phyloP scores from a whole-genome alignment of 2,888 invertebrate species.

The Eupsilia transversa region DNA sequence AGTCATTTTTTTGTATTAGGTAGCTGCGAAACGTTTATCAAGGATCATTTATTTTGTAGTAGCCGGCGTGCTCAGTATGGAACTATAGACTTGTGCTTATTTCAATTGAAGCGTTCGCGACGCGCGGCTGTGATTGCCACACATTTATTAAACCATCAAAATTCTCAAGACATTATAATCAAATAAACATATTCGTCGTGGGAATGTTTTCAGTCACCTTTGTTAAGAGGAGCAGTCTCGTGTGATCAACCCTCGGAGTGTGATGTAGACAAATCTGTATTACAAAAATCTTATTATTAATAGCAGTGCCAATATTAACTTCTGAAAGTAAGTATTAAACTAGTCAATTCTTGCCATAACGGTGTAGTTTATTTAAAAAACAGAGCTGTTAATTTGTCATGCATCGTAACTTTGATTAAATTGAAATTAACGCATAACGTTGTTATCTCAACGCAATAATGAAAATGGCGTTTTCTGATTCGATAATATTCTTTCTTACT shows the following conservation, averaged over 20 bases:
- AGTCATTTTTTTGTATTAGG: constrained; percentile 62
- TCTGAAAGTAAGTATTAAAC: constrained; percentile 55
- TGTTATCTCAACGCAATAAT: constrained; percentile 29
- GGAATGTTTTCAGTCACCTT: constrained; percentile 55
- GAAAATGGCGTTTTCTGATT: constrained; percentile 17
- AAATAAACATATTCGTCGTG: constrained; percentile 41
- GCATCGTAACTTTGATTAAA: constrained; percentile 31
- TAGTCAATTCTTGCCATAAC: constrained; percentile 3
- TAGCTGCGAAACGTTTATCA: constrained; percentile 60
- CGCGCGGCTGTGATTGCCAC: constrained; percentile 71
- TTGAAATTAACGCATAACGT: constrained; percentile 22
- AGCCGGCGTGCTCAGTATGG: constrained; percentile 67
- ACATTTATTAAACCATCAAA: constrained; percentile 56
- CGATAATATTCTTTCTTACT: constrained; percentile 22
- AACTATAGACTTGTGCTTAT: constrained; percentile 69
- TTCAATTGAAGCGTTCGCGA: constrained; percentile 77
- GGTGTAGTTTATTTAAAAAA: constrained; percentile 16
- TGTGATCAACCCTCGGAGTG: constrained; percentile 54
- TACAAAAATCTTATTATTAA: constrained; percentile 4
- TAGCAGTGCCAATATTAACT: constrained; percentile 26
- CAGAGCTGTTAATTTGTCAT: constrained; percentile 28
- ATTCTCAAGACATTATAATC: constrained; percentile 57
- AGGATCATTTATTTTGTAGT: constrained; percentile 70
- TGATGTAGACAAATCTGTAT: constrained; percentile 46
- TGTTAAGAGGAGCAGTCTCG: constrained; percentile 50